These are phyloP conservation scores for Brachionus rubens DNA, from an alignment of 1,140 invertebrate species.

Conservation along the genomic window DNA sequence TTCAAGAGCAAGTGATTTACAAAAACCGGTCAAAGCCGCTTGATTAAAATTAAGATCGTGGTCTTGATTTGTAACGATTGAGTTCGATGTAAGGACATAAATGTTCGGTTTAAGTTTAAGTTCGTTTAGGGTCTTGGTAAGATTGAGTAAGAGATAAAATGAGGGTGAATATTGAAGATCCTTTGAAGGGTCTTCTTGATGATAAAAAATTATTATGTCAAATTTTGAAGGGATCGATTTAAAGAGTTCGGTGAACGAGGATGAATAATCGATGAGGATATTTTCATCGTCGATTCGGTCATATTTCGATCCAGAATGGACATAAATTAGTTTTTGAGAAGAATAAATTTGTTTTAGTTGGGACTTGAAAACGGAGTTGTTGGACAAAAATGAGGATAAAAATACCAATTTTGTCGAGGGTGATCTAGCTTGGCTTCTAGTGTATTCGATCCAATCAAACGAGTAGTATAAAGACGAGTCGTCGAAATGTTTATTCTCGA, in stretches of 20 bases:
- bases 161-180: not conserved
- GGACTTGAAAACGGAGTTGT: not conserved
- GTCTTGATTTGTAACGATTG: not conserved
- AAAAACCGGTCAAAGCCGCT: not conserved
- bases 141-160: not conserved
- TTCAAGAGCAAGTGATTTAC: not conserved
- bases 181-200: not conserved
- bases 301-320: not conserved
- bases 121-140: not conserved
- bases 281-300: not conserved
- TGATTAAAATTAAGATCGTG: not conserved
- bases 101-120: not conserved
- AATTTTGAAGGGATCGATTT: too few relatives aligned
- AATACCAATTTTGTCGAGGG: too few relatives aligned
- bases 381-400: not conserved
- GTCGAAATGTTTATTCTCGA: too few relatives aligned
- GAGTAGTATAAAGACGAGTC: too few relatives aligned
- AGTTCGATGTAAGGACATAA: not conserved
- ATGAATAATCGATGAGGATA: not conserved
- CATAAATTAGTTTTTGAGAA: not conserved
- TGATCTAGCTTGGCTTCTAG: too few relatives aligned
- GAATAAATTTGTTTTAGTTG: not conserved
- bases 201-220: not conserved
- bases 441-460: too few relatives aligned
- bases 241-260: too few relatives aligned